Percentiles rank a stretch among this genome's conserved stretches.
Conservation (phyloP, 2,888 invertebrate genomes). For the Sussaba pulchella region DNA sequence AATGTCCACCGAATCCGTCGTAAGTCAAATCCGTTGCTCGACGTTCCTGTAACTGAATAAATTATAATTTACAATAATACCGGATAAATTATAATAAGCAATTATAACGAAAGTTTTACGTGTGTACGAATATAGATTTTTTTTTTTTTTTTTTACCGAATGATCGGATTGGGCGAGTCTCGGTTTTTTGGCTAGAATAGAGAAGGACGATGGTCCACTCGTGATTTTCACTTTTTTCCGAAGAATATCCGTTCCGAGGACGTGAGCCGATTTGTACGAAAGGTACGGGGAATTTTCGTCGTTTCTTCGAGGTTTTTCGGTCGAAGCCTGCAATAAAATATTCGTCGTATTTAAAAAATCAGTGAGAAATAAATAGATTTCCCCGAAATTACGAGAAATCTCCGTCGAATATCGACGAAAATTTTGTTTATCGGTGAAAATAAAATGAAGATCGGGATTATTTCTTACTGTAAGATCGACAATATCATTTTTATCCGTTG, state of each 20-base stretch:
- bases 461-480: constrained; percentile 32
- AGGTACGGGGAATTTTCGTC: constrained; percentile 61
- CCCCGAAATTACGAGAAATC: not conserved
- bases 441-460: not conserved
- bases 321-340: not conserved
- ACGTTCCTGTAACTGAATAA: constrained; percentile 60
- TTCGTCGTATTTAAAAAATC: not conserved
- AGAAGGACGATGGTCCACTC: not conserved
- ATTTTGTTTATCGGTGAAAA: too few species aligned
- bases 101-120: not conserved
- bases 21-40: constrained; percentile 54
- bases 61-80: too few species aligned
- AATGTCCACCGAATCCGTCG: constrained; percentile 74
- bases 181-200: constrained; percentile 52
- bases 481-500: not conserved
- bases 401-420: too few species aligned
- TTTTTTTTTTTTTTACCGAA: too few species aligned
- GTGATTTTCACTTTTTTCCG: constrained; percentile 32
- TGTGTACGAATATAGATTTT: not conserved
- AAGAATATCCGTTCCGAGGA: constrained; percentile 9
- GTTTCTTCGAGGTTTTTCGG: not conserved
- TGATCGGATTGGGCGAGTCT: constrained; percentile 37
- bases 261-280: constrained; percentile 51
- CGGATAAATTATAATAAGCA: not conserved
- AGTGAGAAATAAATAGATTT: not conserved